phyloP scores from a whole-genome alignment of 2,888 invertebrate species.

The Ctena decussata region DNA sequence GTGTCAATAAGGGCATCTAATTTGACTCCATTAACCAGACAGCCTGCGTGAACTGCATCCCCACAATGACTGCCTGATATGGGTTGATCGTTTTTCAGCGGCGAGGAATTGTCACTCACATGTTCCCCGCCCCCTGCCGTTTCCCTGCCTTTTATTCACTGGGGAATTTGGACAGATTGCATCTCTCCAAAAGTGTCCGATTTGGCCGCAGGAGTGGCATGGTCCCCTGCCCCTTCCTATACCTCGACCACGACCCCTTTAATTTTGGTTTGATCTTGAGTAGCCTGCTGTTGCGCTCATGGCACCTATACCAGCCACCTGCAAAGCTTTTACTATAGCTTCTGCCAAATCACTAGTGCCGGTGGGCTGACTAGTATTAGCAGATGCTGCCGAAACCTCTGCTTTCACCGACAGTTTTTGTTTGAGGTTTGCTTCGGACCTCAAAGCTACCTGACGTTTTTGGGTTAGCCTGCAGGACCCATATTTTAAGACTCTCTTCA shows the following conservation, averaged over 20 bases:
- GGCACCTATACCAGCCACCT: background rate
- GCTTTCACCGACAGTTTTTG: no score
- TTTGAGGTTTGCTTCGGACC: background rate
- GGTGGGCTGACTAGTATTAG: background rate
- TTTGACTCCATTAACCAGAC: no score
- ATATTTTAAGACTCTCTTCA: background rate
- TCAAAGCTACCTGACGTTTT: background rate
- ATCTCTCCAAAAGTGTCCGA: conserved; percentile 15
- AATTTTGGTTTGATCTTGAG: no score
- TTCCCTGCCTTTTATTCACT: background rate
- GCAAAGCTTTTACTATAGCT: background rate
- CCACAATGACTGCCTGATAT: no score
- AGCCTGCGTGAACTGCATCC: no score
- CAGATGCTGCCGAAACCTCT: background rate
- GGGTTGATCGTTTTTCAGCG: no score
- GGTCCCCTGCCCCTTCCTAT: no score
- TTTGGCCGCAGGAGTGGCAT: conserved; percentile 14
- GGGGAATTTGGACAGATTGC: background rate
- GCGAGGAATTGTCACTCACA: no score
- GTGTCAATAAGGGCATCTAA: conserved; percentile 1
- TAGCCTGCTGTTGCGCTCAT: no score
- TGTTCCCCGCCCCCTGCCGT: background rate
- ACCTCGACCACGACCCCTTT: background rate
- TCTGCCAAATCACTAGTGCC: background rate
- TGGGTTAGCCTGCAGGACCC: conserved; percentile 2